Evolutionary conservation across 2,797 vertebrate species (phyloP).

Genomic region (Pterois miles): DNA sequence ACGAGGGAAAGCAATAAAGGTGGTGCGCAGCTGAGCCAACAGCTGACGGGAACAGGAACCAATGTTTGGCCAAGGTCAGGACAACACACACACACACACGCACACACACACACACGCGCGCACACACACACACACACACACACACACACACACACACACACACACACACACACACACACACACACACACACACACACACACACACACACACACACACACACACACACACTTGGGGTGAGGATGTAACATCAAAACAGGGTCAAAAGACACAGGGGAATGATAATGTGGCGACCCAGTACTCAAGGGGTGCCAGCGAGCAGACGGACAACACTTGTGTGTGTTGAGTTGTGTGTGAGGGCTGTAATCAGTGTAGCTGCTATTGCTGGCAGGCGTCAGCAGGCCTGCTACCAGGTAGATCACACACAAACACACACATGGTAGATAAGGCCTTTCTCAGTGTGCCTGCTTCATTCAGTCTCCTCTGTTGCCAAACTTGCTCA

Average conservation of each 20-base stretch:
- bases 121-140: conserved; percentile 3
- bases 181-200: conserved; percentile 5
- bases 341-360: background rate
- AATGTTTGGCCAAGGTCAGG: conserved; percentile 76
- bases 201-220: background rate
- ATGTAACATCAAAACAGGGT: conserved; percentile 48
- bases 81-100: conserved; percentile 22
- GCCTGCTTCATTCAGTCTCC: background rate
- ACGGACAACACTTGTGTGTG: conserved; percentile 12
- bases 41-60: conserved; percentile 81
- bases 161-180: conserved; percentile 4
- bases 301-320: conserved; percentile 31
- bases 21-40: conserved; percentile 70
- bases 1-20: conserved; percentile 72
- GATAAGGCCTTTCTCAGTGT: background rate
- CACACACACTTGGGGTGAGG: conserved; percentile 17
- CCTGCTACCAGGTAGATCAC: conserved; percentile 16
- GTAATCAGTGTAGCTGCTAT: conserved; percentile 32
- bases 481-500: background rate
- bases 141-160: background rate
- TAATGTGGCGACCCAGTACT: conserved; percentile 30
- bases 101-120: background rate
- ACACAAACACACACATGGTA: background rate
- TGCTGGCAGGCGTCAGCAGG: conserved; percentile 32
- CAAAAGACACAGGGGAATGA: conserved; percentile 45